Conservation (phyloP, 1,140 invertebrate genomes). For the Amphibalanus amphitrite region DNA sequence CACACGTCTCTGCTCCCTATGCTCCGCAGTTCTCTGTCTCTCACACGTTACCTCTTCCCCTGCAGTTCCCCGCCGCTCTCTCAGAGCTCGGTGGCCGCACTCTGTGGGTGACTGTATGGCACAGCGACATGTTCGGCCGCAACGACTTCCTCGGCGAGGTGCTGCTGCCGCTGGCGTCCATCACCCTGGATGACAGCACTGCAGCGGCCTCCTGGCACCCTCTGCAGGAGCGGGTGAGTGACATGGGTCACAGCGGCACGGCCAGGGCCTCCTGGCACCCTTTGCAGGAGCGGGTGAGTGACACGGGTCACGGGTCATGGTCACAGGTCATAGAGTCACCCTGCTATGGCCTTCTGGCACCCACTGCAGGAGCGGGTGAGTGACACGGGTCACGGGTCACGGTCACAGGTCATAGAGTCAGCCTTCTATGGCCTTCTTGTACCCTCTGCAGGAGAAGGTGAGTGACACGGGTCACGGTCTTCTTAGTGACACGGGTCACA, state of each 20-base stretch:
- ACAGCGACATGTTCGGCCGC: constrained; percentile 90
- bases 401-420: background rate
- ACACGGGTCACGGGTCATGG: background rate
- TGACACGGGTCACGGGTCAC: constrained; percentile 15
- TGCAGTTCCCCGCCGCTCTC: background rate
- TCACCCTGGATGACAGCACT: constrained; percentile 52
- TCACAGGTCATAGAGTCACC: constrained; percentile 11
- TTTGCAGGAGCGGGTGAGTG: constrained; percentile 74
- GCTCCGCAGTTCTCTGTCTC: too few species aligned
- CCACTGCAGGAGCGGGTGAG: constrained; percentile 47
- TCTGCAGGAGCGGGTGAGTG: constrained; percentile 74
- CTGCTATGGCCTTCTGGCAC: constrained; percentile 73
- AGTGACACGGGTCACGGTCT: constrained; percentile 27
- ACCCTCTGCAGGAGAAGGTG: constrained; percentile 48
- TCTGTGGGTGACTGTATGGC: constrained; percentile 90
- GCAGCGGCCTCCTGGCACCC: constrained; percentile 72
- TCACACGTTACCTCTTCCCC: too few species aligned
- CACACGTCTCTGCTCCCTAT: too few species aligned
- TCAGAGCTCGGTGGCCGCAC: constrained; percentile 34
- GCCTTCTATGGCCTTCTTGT: constrained; percentile 66
- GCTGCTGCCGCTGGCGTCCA: constrained; percentile 39
- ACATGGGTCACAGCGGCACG: constrained; percentile 10
- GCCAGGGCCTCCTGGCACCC: constrained; percentile 72
- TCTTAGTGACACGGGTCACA: background rate
- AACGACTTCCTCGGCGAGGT: constrained; percentile 96